Conservation (phyloP, 1,140 invertebrate species). For the Atta texana region DNA sequence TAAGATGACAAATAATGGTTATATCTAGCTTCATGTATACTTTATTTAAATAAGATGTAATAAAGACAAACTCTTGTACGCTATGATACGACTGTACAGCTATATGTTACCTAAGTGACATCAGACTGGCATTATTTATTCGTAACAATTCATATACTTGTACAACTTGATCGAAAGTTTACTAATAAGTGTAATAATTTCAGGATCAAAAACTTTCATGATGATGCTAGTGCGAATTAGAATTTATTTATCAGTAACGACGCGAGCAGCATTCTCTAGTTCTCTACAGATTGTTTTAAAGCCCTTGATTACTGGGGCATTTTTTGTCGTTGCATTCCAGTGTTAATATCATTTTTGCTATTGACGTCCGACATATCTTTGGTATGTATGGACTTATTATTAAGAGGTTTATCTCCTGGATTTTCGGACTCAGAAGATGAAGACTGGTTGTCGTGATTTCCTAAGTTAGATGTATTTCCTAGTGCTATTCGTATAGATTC, state of each 20-base stretch:
- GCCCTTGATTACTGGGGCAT: slow-evolving; percentile 76
- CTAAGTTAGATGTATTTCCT: slow-evolving; percentile 81
- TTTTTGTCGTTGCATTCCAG: slow-evolving; percentile 79
- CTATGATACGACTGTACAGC: slow-evolving; percentile 43
- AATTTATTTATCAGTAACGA: not conserved
- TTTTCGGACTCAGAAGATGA: slow-evolving; percentile 33
- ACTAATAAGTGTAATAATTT: not conserved
- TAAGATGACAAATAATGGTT: slow-evolving; percentile 12
- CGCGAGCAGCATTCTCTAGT: slow-evolving; percentile 15
- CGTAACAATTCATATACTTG: not conserved
- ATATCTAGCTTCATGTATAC: slow-evolving; percentile 33
- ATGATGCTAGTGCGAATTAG: not conserved
- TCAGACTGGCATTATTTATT: not conserved
- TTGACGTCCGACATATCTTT: slow-evolving; percentile 29
- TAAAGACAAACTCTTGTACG: slow-evolving; percentile 24
- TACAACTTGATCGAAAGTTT: slow-evolving; percentile 27
- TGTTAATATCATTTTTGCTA: slow-evolving; percentile 59
- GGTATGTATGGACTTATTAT: slow-evolving; percentile 13
- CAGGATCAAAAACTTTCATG: not conserved
- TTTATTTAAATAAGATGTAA: slow-evolving; percentile 44
- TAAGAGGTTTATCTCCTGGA: slow-evolving; percentile 71
- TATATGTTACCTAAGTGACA: slow-evolving; percentile 10
- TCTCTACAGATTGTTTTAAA: not conserved
- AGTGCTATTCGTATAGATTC: slow-evolving; percentile 88
- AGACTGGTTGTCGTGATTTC: not conserved